These are phyloP conservation scores for Helobdella robusta DNA, from an alignment of 2,888 invertebrate genomes.

Conservation along the genomic window DNA sequence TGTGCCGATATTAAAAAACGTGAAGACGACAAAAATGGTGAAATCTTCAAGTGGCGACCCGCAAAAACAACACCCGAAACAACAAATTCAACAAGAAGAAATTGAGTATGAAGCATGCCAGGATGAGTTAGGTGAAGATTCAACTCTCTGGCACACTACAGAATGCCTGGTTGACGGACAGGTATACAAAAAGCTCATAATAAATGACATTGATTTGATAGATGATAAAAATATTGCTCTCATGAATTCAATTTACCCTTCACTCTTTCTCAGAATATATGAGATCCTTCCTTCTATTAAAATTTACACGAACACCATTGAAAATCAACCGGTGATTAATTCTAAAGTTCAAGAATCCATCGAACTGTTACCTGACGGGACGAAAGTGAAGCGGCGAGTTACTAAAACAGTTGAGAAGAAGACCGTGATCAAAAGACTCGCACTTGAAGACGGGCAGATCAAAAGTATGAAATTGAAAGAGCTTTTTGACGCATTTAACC, in stretches of 20 bases:
- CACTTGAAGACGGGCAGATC: neutral
- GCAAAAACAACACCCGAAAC: no score
- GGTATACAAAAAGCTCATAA: slow-evolving; percentile 7
- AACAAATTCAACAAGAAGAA: no score
- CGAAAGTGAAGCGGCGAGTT: slow-evolving; percentile 37
- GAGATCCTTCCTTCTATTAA: slow-evolving; percentile 23
- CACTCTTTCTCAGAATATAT: slow-evolving; percentile 11
- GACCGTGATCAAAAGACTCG: slow-evolving; percentile 33
- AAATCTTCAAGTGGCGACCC: no score
- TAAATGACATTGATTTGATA: neutral
- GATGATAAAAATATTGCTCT: neutral
- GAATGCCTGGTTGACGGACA: slow-evolving; percentile 10
- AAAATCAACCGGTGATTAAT: slow-evolving; percentile 33
- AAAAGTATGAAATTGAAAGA: neutral
- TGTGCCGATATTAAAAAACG: slow-evolving; percentile 8
- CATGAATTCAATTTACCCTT: slow-evolving; percentile 11
- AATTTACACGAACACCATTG: slow-evolving; percentile 33
- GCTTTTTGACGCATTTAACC: neutral
- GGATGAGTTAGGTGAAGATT: no score
- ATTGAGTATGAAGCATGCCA: neutral
- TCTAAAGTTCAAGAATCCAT: slow-evolving; percentile 35
- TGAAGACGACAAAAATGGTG: slow-evolving; percentile 8
- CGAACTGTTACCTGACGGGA: slow-evolving; percentile 36
- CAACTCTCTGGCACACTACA: no score
- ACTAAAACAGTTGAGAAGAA: slow-evolving; percentile 39